Conservation (phyloP, 1,140 invertebrate genomes). For the Maniola jurtina region DNA sequence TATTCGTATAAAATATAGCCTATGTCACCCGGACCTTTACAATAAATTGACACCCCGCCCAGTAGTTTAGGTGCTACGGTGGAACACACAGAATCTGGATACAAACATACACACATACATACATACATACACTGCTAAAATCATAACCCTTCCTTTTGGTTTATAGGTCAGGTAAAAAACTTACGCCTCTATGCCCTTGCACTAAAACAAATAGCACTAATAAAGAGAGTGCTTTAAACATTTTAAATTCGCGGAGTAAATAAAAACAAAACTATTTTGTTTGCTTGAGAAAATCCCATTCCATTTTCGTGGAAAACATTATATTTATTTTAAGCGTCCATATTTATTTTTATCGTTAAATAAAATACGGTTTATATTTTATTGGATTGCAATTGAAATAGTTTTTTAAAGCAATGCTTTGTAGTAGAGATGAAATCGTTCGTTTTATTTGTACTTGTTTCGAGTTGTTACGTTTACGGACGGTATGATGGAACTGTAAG, state of each 20-base stretch:
- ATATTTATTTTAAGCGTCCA: background rate
- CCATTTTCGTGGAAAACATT: background rate
- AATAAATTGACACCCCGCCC: too few species aligned
- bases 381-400: background rate
- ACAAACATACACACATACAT: too few species aligned
- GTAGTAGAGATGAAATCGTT: constrained; percentile 14
- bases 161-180: too few species aligned
- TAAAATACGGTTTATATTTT: background rate
- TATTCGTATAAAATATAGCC: too few species aligned
- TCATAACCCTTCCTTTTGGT: too few species aligned
- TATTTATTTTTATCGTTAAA: constrained; percentile 18
- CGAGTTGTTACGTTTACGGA: constrained; percentile 1
- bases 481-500: background rate
- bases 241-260: constrained; percentile 6
- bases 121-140: too few species aligned
- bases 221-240: constrained; percentile 27
- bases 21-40: too few species aligned
- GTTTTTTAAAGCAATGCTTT: constrained; percentile 17
- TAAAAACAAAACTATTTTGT: background rate
- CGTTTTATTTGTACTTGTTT: constrained; percentile 17
- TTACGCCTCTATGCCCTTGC: constrained; percentile 32
- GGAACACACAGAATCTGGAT: too few species aligned
- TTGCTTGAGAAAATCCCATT: background rate
- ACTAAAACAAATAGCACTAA: constrained; percentile 21
- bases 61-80: too few species aligned